A percentile compares a stretch with the other conserved stretches of the same genome.
Evolutionary conservation across 2,797 vertebrate genomes (phyloP).

Genomic region (Siniperca scherzeri): DNA sequence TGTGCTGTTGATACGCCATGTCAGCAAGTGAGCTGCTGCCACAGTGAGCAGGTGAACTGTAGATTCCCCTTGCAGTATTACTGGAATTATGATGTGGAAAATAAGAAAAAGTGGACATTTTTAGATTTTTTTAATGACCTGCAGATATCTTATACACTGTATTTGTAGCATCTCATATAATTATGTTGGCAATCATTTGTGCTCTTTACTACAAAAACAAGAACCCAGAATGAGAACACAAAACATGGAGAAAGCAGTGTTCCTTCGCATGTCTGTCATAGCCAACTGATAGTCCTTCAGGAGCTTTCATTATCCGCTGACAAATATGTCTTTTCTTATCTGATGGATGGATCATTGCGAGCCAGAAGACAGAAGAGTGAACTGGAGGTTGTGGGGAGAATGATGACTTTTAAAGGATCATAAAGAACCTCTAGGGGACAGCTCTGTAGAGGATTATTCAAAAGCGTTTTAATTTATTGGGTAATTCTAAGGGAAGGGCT

Average conservation of each 20-base stretch:
- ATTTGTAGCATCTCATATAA: neutral
- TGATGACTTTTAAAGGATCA: constrained; percentile 83
- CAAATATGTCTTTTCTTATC: constrained; percentile 78
- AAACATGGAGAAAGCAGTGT: constrained; percentile 1
- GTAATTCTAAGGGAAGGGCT: constrained; percentile 77
- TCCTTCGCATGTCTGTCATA: constrained; percentile 40
- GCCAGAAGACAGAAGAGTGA: constrained; percentile 69
- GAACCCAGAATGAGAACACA: neutral
- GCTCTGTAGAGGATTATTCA: constrained; percentile 80
- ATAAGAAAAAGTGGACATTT: neutral
- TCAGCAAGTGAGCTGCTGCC: constrained; percentile 1
- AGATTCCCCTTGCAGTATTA: neutral
- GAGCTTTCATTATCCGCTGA: constrained; percentile 73
- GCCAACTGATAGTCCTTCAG: constrained; percentile 53
- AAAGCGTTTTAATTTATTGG: constrained; percentile 84
- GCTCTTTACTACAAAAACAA: neutral
- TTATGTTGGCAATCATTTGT: neutral
- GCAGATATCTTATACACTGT: too few species aligned
- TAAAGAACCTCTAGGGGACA: constrained; percentile 82
- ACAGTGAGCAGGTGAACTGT: neutral
- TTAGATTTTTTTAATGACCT: neutral
- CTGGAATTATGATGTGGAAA: neutral
- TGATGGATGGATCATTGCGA: constrained; percentile 69
- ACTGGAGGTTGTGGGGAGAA: constrained; percentile 74
- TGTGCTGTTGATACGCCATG: neutral